Evolutionary conservation across 2,113 vertebrate genomes (phyloP).

Genomic region (Xerus inauris): DNA sequence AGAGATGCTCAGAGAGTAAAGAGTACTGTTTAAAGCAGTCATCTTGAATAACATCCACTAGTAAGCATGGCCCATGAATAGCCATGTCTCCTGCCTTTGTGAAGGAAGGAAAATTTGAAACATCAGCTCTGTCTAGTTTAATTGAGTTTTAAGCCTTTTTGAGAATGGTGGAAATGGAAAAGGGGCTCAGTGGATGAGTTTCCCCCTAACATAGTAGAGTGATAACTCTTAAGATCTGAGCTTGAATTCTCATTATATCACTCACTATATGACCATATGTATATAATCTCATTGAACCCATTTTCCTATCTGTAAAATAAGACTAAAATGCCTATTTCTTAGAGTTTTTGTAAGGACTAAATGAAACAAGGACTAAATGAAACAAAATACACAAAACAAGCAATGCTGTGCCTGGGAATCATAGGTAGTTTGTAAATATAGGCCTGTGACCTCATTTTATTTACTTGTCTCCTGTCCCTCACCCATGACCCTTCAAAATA

Average conservation of each 20-base stretch:
- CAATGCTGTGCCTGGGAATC: neutral
- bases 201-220: neutral
- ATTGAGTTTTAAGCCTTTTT: neutral
- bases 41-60: neutral
- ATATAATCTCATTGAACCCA: neutral
- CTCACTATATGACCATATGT: neutral
- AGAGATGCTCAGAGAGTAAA: neutral
- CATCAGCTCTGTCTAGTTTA: neutral
- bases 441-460: neutral
- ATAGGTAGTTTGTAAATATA: neutral
- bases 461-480: neutral
- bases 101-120: neutral
- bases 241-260: neutral
- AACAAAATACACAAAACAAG: neutral
- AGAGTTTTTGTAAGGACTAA: neutral
- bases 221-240: neutral
- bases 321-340: neutral
- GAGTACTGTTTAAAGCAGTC: neutral
- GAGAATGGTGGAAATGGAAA: neutral
- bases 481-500: neutral
- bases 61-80: neutral
- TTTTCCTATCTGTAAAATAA: slow-evolving; percentile 14
- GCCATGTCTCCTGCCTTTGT: neutral
- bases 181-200: neutral
- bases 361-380: slow-evolving; percentile 12